Evolutionary conservation across 2,113 vertebrate genomes (phyloP), one percentile per base, ranked within the genome.

Genomic region (Etheostoma spectabile): DNA sequence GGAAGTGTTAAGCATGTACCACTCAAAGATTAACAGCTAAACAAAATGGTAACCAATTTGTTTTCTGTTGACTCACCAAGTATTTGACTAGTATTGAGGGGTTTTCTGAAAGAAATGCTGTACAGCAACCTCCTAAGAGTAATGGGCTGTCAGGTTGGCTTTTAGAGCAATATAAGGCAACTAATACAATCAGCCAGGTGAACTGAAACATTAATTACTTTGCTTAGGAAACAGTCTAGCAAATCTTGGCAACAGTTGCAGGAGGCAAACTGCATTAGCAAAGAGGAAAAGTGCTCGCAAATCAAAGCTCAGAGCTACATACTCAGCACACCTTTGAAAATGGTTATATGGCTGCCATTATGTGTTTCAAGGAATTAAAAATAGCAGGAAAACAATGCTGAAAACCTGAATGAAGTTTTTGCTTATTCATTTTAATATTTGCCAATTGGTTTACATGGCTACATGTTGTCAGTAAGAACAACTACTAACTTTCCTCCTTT

Each of bases 121-220:
- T 15, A 13, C 73, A 33, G 45, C 19, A 35, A 19, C 57, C 22
- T n/a, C 46, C 33, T 22, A 10, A 71, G 69, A 66, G 60, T 35
- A 59, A 52, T 67, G 59, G 16, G 52, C 45, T 42, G 21, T 42
- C 70, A 46, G 18, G 21, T 30, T 61, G 78, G 53, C 59, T 61
- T 63, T 69, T 18, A 52, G 13, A 66, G 24, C 76, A 61, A 61
- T 49, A 70, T 71, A 27, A 63, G 33, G 21, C 21, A 30, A 53
- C 67, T 18, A 52, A 67, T 3, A 67, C 55, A 64, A 69, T 64
- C 45, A 22, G 69, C 51, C 60, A 56, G 70, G 81, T 70, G 60
- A 87, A 74, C 22, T 59, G 53, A 70, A 81, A 64, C 66, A 59
- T 73, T 69, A 48, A 79, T 85, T 73, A 83, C 64, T 74, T 51